Evolutionary conservation across 2,113 vertebrate genomes (phyloP).

Genomic region (Hemiprocne comata): DNA sequence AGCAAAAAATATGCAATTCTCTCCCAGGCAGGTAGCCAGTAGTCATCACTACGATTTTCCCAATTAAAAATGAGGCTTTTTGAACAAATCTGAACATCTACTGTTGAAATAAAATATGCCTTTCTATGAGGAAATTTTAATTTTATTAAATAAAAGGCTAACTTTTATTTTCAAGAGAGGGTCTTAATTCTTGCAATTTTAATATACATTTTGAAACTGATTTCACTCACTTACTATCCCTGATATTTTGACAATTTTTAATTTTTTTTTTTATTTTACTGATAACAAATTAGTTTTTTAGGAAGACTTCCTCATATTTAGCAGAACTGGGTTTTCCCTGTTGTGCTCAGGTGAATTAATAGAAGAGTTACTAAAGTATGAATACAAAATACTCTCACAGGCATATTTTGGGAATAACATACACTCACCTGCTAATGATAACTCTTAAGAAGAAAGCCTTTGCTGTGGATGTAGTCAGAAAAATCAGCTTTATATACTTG

Average conservation of each 20-base stretch:
- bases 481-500: background rate
- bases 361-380: background rate
- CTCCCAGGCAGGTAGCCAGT: background rate
- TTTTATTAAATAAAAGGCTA: background rate
- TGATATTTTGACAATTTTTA: background rate
- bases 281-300: background rate
- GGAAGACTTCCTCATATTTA: background rate
- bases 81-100: background rate
- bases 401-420: background rate
- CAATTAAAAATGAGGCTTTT: background rate
- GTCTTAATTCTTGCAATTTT: background rate
- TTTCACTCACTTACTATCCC: background rate
- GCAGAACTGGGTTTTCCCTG: background rate
- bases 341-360: background rate
- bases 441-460: background rate
- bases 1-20: background rate
- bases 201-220: background rate
- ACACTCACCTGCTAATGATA: background rate
- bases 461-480: background rate
- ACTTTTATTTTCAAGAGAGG: background rate
- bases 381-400: background rate
- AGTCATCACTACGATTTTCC: background rate
- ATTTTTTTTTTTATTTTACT: background rate
- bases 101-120: background rate
- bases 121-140: background rate